Evolutionary conservation across 1,140 invertebrate species (phyloP), one percentile per base, ranked within the genome.

Genomic region (Thaumetopoea pityocampa): DNA sequence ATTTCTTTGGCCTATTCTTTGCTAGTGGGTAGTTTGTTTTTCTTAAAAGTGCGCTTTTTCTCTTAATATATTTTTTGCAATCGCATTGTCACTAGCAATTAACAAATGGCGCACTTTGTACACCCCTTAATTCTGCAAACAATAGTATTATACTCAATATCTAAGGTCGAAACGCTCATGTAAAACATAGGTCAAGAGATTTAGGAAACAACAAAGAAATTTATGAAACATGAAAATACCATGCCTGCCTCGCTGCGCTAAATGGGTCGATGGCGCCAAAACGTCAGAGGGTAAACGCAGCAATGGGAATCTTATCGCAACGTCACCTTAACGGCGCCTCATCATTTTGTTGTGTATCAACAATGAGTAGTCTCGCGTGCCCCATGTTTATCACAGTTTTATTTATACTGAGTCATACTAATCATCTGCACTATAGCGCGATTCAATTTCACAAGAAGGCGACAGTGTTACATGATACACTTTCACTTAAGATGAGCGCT

Each of bases 181-280:
- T 65, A 41, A 46, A 64, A 45, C 48, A 63, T 64, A 66, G 51
- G 63, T 67, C 66, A 62, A 67, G 68, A 47, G 64, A 72, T 64
- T 67, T 66, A 29, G 63, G 51, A 64, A 69, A 57, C 59, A n/a
- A 73, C 65, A 72, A 70, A 78, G 67, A 72, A 72, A 71, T 61
- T 67, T 43, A 58, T 63, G 56, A 51, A 72, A 55, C 30, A 15
- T 29, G 26, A 36, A n/a, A n/a, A 20, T 40, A 62, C 47, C 56
- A 76, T 64, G 66, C 68, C 66, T 70, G 70, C 69, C 66, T 62
- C 70, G 58, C 62, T 55, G 41, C 40, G 66, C 72, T 77, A 81
- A 76, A 73, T 81, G 77, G 79, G 79, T 81, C 79, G 79, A 83
- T 83, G 79, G 79, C 79, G 77, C 74, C 74, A 83, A 83, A 78